Evolutionary conservation across 2,797 vertebrate species (phyloP), one percentile per base, ranked within the genome.

Genomic region (Phataginus tricuspis): DNA sequence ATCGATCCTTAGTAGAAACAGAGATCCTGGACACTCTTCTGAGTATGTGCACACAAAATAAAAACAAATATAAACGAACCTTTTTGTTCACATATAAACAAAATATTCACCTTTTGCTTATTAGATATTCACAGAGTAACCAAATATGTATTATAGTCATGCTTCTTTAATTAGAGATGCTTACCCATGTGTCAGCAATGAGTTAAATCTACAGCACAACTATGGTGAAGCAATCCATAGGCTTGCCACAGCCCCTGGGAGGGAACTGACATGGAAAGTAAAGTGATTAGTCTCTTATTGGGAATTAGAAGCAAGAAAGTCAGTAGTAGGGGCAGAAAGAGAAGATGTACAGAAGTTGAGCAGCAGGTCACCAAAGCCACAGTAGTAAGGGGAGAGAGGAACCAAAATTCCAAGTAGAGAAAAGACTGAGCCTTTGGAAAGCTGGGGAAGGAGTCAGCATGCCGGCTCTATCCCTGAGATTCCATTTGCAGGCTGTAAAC

Each of bases 1-100:
- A 49, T 59, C 18, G 64, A 49, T 59, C 12, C 31, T 91, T 74
- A 71, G 13, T 61, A 69, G 61, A 51, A 96, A 86, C 18, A 55
- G 23, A 82, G 19, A 87, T 55, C 21, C 4, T 57, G 0, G 42
- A 51, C 29, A 39, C 25, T 34, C 7, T 83, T 92, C 86, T 90
- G 55, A 68, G 55, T 27, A 51, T 23, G 4, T 61, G 27, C 79
- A 59, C 19, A 39, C 18, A 63, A 63, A 59, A 49, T 45, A 55
- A 31, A 39, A 39, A 61, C 11, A 74, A 68, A 68, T 16, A 42
- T 16, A 64, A 74, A 51, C 7, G 9, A 71, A 71, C 2, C 6
- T 15, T 71, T 72, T 66, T 68, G 51, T 85, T 49, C 34, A 25
- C 16, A 21, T 59, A 45, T 63, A 86, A 82, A 55, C 23, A 68